Conservation (phyloP, 2,797 vertebrate species). For the Corythornis leucogaster region DNA sequence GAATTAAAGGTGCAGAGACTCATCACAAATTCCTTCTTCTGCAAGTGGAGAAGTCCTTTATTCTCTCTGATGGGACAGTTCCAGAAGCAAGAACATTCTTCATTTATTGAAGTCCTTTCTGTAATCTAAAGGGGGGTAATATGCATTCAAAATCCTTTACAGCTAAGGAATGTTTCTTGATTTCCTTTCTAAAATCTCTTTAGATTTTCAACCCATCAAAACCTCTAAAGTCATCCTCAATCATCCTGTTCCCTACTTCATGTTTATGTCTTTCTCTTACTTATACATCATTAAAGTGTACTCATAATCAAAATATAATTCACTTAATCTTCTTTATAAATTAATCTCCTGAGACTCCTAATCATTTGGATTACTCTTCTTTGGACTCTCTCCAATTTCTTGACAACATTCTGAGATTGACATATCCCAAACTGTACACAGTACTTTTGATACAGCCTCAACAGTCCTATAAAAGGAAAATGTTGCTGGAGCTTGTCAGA, state of each 20-base stretch:
- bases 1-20: constrained; percentile 19
- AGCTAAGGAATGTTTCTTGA: background rate
- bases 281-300: constrained; percentile 33
- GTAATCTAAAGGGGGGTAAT: background rate
- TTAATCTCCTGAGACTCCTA: constrained; percentile 46
- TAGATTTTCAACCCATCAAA: constrained; percentile 34
- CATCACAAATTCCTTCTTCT: background rate
- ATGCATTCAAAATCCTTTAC: background rate
- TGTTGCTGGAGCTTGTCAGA: background rate
- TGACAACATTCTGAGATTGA: constrained; percentile 33
- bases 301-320: constrained; percentile 66
- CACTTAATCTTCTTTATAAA: constrained; percentile 64
- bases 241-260: background rate
- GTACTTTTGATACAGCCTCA: constrained; percentile 21
- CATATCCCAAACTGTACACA: constrained; percentile 28
- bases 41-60: background rate
- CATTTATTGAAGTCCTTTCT: background rate
- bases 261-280: constrained; percentile 56
- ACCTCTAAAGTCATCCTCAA: constrained; percentile 6
- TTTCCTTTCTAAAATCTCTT: constrained; percentile 9
- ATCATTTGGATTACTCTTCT: constrained; percentile 58
- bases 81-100: background rate
- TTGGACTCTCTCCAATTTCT: constrained; percentile 54
- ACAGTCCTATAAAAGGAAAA: background rate
- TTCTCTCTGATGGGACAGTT: background rate